A percentile compares a stretch with the other conserved stretches of the same genome.
These are phyloP conservation scores for Axis porcinus DNA, from an alignment of 2,113 vertebrate genomes.

Conservation along the genomic window DNA sequence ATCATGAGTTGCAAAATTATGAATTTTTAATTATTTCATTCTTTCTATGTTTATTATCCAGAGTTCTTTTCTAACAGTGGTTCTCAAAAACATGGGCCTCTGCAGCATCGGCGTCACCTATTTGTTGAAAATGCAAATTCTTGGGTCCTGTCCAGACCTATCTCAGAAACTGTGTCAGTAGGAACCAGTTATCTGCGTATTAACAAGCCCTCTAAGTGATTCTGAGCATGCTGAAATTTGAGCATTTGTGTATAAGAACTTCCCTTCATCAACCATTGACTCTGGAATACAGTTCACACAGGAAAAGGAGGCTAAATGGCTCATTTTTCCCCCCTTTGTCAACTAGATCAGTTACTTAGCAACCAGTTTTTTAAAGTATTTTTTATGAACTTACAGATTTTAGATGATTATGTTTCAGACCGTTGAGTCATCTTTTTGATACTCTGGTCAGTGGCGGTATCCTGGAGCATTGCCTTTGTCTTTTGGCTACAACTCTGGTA, in stretches of 20 bases:
- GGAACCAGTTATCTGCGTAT: background rate
- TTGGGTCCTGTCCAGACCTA: background rate
- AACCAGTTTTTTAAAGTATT: background rate
- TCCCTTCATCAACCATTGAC: background rate
- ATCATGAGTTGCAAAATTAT: background rate
- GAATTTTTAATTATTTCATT: background rate
- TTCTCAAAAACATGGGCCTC: background rate
- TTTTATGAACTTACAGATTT: background rate
- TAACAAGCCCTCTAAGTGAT: background rate
- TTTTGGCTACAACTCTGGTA: background rate
- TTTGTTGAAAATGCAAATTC: background rate
- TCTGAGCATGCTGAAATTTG: background rate
- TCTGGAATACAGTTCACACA: background rate
- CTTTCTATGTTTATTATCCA: background rate
- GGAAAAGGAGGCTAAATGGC: background rate
- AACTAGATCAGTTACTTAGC: background rate
- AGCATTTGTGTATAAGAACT: background rate
- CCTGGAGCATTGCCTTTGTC: background rate
- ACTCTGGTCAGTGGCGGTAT: background rate
- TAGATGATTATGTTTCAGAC: background rate
- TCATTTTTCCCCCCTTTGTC: background rate
- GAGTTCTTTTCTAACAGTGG: background rate
- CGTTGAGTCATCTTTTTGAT: background rate
- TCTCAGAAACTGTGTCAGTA: background rate
- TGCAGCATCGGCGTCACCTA: background rate